phyloP scores from a whole-genome alignment of 2,797 vertebrate genomes.

The Sardinella longiceps region DNA sequence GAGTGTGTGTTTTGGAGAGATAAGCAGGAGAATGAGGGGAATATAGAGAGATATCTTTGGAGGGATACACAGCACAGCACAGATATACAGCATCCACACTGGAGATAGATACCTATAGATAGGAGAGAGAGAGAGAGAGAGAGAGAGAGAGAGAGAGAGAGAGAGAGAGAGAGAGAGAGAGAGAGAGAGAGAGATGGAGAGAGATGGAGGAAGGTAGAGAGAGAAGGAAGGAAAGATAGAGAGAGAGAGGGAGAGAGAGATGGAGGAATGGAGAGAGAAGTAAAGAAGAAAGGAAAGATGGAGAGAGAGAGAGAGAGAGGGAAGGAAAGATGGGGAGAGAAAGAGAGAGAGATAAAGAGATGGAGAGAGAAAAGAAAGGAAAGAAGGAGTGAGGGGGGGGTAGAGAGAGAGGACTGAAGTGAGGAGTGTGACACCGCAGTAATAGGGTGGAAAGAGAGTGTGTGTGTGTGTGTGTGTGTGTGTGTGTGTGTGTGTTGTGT shows the following conservation, averaged over 20 bases:
- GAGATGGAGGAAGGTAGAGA: background rate
- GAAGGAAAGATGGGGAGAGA: background rate
- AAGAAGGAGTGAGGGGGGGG: background rate
- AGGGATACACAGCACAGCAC: background rate
- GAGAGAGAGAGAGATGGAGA: background rate
- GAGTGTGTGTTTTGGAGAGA: slow-evolving; percentile 27
- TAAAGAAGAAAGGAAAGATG: background rate
- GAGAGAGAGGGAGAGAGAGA: background rate
- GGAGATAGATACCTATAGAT: background rate
- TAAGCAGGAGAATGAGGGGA: background rate
- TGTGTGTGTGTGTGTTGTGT: too few relatives aligned
- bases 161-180: slow-evolving; percentile 1
- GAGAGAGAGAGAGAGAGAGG: background rate
- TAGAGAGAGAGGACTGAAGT: background rate
- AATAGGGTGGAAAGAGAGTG: background rate
- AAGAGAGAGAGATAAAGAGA: background rate
- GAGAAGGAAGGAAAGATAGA: background rate
- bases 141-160: slow-evolving; percentile 13
- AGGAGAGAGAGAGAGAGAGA: slow-evolving; percentile 24
- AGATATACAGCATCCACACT: background rate
- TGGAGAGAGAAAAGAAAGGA: background rate
- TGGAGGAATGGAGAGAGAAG: background rate
- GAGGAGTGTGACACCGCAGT: background rate
- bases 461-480: too few relatives aligned
- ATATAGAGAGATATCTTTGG: background rate